These are phyloP conservation scores for Philopotamus ludificatus DNA, from an alignment of 1,140 invertebrate genomes.

Conservation along the genomic window DNA sequence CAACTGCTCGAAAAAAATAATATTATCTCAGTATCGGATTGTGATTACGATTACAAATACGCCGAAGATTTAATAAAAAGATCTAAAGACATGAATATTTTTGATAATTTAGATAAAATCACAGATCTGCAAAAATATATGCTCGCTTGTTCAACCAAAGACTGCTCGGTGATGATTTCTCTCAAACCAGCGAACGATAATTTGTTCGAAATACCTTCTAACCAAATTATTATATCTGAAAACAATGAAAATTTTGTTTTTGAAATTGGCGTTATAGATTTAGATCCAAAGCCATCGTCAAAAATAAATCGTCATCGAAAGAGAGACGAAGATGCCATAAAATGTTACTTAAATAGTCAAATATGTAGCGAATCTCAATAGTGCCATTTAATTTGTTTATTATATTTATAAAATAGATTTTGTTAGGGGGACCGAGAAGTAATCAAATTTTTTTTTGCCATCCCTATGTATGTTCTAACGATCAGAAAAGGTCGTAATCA, in stretches of 20 bases:
- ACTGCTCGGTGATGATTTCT: conserved; percentile 55
- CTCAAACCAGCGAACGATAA: conserved; percentile 43
- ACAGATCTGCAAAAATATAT: conserved; percentile 41
- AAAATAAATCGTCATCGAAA: conserved; percentile 34
- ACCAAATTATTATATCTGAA: conserved; percentile 25
- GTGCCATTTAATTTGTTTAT: conserved; percentile 25
- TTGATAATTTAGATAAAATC: conserved; percentile 6
- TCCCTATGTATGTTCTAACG: background rate
- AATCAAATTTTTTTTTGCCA: background rate
- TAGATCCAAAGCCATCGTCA: conserved; percentile 49
- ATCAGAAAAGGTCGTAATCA: background rate
- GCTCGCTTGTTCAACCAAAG: conserved; percentile 51
- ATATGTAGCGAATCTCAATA: conserved; percentile 1
- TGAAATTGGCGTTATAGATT: conserved; percentile 49
- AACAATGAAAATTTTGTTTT: conserved; percentile 44
- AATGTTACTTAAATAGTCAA: conserved; percentile 23
- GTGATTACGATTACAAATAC: conserved; percentile 29
- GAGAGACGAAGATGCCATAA: conserved; percentile 28
- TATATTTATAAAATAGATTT: too few species aligned
- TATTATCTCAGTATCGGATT: conserved; percentile 3
- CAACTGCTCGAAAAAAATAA: conserved; percentile 47
- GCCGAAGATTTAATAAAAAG: conserved; percentile 26
- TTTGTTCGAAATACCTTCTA: conserved; percentile 36
- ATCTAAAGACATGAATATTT: too few species aligned
- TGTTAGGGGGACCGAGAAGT: too few species aligned